phyloP scores from a whole-genome alignment of 1,140 invertebrate genomes.

The Lepidostoma basale region DNA sequence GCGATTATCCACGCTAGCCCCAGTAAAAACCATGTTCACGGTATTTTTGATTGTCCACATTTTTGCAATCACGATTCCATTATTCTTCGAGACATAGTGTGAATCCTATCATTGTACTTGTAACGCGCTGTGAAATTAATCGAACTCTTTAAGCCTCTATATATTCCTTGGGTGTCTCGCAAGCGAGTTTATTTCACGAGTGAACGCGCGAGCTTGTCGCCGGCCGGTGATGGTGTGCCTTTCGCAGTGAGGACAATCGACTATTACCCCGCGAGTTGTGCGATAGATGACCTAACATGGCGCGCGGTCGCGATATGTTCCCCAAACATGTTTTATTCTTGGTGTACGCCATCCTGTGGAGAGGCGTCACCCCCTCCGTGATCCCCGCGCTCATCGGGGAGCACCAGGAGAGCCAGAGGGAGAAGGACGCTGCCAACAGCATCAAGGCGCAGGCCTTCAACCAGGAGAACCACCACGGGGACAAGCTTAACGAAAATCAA shows the following conservation, averaged over 20 bases:
- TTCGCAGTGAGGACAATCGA: background rate
- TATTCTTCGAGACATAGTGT: constrained; percentile 51
- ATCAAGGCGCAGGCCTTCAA: constrained; percentile 53
- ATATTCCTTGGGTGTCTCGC: constrained; percentile 18
- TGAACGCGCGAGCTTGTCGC: constrained; percentile 6
- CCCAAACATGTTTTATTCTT: constrained; percentile 30
- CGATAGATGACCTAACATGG: constrained; percentile 33
- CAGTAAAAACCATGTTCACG: constrained; percentile 35
- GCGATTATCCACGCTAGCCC: constrained; percentile 35
- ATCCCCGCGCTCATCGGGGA: constrained; percentile 41
- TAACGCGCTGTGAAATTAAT: constrained; percentile 57
- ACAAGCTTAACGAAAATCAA: constrained; percentile 56
- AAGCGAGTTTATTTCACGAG: constrained; percentile 35
- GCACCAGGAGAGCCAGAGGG: constrained; percentile 44
- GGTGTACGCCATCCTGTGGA: constrained; percentile 27
- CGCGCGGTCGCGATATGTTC: constrained; percentile 23
- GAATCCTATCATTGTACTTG: constrained; percentile 59
- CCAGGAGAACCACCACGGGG: constrained; percentile 55
- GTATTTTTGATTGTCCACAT: constrained; percentile 37
- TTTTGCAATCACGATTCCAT: constrained; percentile 47
- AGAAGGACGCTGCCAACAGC: constrained; percentile 55
- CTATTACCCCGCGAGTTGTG: background rate
- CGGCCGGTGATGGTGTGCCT: background rate
- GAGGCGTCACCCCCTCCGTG: constrained; percentile 50
- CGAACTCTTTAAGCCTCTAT: constrained; percentile 55